A percentile compares a stretch with the other conserved stretches of the same genome.
Evolutionary conservation across 1,140 invertebrate species (phyloP).

Genomic region (Scaptomyza graminum): DNA sequence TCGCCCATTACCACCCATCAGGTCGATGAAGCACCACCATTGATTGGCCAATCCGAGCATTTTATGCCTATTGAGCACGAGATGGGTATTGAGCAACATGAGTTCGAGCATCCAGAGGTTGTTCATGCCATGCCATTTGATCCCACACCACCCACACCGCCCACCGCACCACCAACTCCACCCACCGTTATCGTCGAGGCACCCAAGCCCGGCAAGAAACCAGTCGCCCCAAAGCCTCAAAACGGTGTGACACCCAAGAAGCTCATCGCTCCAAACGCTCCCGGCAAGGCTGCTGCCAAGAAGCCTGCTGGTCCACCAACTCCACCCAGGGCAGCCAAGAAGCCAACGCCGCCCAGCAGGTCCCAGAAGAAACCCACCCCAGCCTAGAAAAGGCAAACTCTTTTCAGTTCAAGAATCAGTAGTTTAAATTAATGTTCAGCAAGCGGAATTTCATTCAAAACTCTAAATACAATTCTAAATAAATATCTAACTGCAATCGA

Average conservation of each 20-base stretch:
- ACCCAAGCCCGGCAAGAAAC: constrained; percentile 46
- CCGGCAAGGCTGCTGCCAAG: constrained; percentile 43
- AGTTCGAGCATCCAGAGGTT: constrained; percentile 23
- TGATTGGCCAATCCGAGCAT: constrained; percentile 31
- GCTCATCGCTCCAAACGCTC: constrained; percentile 18
- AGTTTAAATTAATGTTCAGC: constrained; percentile 37
- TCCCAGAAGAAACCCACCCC: constrained; percentile 56
- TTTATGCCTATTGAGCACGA: background rate
- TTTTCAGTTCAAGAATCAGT: constrained; percentile 10
- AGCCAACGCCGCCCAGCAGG: constrained; percentile 65
- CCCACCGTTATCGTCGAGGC: constrained; percentile 44
- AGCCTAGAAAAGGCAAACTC: constrained; percentile 31
- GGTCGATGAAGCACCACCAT: constrained; percentile 49
- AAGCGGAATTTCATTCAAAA: constrained; percentile 77
- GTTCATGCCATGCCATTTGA: constrained; percentile 12
- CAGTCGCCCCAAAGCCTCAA: constrained; percentile 24
- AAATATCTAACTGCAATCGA: constrained; percentile 55
- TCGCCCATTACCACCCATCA: constrained; percentile 53
- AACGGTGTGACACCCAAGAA: constrained; percentile 46
- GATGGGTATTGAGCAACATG: constrained; percentile 35
- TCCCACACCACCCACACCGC: constrained; percentile 63
- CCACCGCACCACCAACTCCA: constrained; percentile 61
- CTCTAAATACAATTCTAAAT: constrained; percentile 67
- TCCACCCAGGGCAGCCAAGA: constrained; percentile 53
- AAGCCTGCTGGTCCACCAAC: constrained; percentile 36